These are phyloP conservation scores for Vesta saturnalis DNA, from an alignment of 2,888 invertebrate genomes.

Conservation along the genomic window DNA sequence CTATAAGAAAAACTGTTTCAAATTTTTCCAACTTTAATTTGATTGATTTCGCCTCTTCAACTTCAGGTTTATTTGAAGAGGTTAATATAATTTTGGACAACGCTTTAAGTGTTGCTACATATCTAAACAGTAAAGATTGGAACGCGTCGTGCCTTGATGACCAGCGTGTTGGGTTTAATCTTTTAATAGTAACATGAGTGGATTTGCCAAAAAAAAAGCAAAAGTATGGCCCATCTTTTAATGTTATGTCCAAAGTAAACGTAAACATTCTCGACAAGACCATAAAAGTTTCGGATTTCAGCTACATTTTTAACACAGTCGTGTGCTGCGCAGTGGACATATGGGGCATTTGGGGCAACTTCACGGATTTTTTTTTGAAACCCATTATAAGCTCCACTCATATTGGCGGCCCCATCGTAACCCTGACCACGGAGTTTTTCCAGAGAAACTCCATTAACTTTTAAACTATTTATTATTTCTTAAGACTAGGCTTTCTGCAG, in stretches of 20 bases:
- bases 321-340: conserved; percentile 11
- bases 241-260: conserved; percentile 7
- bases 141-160: conserved; percentile 6
- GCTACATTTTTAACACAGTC: neutral
- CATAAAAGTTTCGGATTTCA: conserved; percentile 6
- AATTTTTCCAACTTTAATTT: neutral
- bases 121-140: neutral
- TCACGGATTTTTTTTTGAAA: conserved; percentile 14
- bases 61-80: neutral
- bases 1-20: neutral
- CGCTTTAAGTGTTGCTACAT: neutral
- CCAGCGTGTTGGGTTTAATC: neutral
- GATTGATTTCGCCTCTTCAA: neutral
- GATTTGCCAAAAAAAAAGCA: neutral
- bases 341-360: conserved; percentile 5
- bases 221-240: conserved; percentile 8
- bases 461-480: neutral
- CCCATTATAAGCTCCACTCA: too few species aligned
- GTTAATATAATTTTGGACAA: neutral
- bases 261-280: too few species aligned
- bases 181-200: conserved; percentile 4
- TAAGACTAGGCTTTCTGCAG: too few species aligned
- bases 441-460: neutral
- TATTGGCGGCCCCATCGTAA: conserved; percentile 15
- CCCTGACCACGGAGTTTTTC: conserved; percentile 11